Evolutionary conservation across 2,888 invertebrate genomes (phyloP).

Genomic region (Trissolcus japonicus): DNA sequence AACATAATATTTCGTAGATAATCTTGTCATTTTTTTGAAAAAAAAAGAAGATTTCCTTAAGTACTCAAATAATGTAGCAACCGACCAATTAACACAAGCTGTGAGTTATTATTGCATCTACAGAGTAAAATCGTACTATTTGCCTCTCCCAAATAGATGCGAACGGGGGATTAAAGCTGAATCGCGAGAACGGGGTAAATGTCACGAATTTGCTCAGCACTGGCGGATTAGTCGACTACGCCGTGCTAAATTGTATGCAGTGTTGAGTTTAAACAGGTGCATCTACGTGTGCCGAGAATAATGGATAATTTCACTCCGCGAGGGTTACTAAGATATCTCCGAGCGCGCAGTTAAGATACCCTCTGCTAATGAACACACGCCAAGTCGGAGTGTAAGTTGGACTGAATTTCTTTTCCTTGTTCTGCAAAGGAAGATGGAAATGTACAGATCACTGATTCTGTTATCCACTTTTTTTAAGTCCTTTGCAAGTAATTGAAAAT

Average conservation of each 20-base stretch:
- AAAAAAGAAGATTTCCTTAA: no score
- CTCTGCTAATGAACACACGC: conserved; percentile 28
- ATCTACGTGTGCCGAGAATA: conserved; percentile 36
- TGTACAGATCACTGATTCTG: conserved; percentile 17
- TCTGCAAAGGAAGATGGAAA: neutral
- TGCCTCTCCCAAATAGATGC: conserved; percentile 21
- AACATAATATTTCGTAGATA: no score
- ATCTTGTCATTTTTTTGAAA: no score
- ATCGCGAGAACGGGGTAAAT: conserved; percentile 58
- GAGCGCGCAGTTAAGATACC: conserved; percentile 29
- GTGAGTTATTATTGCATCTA: no score
- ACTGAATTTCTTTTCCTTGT: conserved; percentile 1
- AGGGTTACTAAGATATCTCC: conserved; percentile 10
- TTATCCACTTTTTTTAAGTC: conserved; percentile 32
- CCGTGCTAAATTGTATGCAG: conserved; percentile 66
- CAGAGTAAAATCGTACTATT: neutral
- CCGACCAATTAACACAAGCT: no score
- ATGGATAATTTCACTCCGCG: conserved; percentile 41
- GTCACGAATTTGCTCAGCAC: conserved; percentile 61
- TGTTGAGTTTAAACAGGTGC: conserved; percentile 48
- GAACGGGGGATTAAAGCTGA: conserved; percentile 58
- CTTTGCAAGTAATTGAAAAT: conserved; percentile 37
- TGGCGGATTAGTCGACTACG: conserved; percentile 63
- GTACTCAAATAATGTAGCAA: no score
- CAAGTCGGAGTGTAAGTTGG: neutral